phyloP scores from a whole-genome alignment of 2,113 vertebrate genomes.

The Pedetes capensis region DNA sequence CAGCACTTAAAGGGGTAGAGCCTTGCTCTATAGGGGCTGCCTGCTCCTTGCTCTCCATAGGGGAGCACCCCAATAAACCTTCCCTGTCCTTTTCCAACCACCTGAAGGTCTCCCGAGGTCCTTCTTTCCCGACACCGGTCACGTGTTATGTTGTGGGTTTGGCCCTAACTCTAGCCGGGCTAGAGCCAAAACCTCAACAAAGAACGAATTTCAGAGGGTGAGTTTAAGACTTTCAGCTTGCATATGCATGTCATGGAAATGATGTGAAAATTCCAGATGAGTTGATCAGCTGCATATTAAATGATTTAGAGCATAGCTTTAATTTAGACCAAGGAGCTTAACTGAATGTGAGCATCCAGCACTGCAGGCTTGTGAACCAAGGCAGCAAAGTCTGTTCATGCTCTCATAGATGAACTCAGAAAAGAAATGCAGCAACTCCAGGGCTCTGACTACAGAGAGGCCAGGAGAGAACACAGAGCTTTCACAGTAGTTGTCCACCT shows the following conservation, averaged over 20 bases:
- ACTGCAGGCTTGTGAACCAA: no score
- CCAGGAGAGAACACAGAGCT: background rate
- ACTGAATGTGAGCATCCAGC: background rate
- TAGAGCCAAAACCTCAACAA: no score
- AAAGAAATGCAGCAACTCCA: background rate
- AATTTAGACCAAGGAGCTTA: background rate
- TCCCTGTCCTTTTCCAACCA: no score
- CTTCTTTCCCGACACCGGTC: no score
- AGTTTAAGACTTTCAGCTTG: background rate
- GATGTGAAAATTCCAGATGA: background rate
- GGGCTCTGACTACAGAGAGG: background rate
- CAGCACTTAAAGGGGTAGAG: no score
- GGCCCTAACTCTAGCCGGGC: no score
- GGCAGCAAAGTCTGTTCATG: background rate
- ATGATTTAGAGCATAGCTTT: background rate
- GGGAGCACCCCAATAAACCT: no score
- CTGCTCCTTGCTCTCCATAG: no score
- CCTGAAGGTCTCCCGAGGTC: no score
- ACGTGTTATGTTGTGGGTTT: no score
- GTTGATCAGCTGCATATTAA: background rate
- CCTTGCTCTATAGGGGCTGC: no score
- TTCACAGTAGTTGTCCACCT: background rate
- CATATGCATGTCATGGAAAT: background rate
- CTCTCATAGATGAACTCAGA: background rate
- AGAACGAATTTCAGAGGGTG: no score